phyloP scores from a whole-genome alignment of 2,797 vertebrate genomes.

The Poeciliopsis presidionis region DNA sequence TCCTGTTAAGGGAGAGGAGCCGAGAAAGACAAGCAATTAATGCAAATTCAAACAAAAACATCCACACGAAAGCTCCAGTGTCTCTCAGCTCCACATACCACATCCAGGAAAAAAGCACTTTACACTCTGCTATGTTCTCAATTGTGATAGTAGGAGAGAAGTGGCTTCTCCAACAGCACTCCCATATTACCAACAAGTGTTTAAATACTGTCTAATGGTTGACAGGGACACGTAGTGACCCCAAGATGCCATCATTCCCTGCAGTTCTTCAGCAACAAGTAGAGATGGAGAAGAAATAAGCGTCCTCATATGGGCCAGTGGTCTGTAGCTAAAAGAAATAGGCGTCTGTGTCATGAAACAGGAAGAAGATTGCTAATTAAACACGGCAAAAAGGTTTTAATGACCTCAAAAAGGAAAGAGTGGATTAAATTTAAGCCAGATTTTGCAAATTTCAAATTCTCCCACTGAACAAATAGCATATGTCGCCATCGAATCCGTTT shows the following conservation, averaged over 20 bases:
- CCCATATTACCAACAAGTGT: neutral
- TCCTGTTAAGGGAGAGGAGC: slow-evolving; percentile 74
- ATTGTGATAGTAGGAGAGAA: no score
- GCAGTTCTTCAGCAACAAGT: neutral
- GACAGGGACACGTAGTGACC: neutral
- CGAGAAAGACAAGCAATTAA: slow-evolving; percentile 20
- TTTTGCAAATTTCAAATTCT: neutral
- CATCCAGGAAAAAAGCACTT: slow-evolving; percentile 18
- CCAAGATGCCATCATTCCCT: neutral
- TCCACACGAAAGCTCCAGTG: slow-evolving; percentile 45
- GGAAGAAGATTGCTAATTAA: neutral
- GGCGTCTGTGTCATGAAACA: neutral
- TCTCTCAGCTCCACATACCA: slow-evolving; percentile 41
- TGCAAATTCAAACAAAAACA: slow-evolving; percentile 36
- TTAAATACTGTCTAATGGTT: neutral
- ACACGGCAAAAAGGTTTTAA: neutral
- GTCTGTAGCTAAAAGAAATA: neutral
- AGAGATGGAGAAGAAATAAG: neutral
- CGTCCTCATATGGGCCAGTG: neutral
- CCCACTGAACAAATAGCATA: neutral
- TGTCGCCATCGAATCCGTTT: neutral
- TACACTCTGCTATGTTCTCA: no score
- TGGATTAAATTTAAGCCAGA: neutral
- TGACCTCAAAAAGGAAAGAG: neutral
- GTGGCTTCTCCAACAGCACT: neutral